Evolutionary conservation across 2,888 invertebrate genomes (phyloP), one percentile per base, ranked within the genome.

Genomic region (Meloe dianella): DNA sequence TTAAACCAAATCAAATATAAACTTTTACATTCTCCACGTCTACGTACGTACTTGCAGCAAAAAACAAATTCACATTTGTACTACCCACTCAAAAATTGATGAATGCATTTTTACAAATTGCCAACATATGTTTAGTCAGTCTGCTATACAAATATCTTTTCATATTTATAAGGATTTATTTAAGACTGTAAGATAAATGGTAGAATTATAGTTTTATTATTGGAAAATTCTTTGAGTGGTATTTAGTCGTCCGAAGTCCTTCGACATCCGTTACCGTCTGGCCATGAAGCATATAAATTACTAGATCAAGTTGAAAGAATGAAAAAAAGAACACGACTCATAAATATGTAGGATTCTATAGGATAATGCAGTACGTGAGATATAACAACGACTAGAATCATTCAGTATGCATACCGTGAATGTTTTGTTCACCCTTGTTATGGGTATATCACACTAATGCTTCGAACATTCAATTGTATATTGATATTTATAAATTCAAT

Each of bases 331-430:
- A 66, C 61, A 62, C 60, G 66, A 63, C 73, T 75, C 76, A 76
- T 77, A 77, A 76, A 77, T 77, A 77, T 76, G 75, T 73, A 77
- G 74, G 67, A 74, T 74, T 73, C 70, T 67, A 64, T 59, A 63
- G 69, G 68, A 73, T 70, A 67, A 73, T 72, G 68, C 65, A 63
- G 69, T 71, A 72, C 73, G 70, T 72, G 70, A 66, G 66, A 67
- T 69, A 70, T 65, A 71, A 69, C 68, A 67, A 58, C 17, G 57
- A 51, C 57, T 57, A 57, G 32, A 51, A 61, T 67, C 67, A 64
- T 67, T 67, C 29, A 20, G 17, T 38, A 67, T 67, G 67, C 64
- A 68, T 68, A 57, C 68, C 68, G 57, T 60, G 59, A 10, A 60
- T 24, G 14, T 41, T 54, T 67, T 60, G 61, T 58, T 57, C 59